Evolutionary conservation across 30 jellyfish, hydroid and myxozoan genomes (phyloP).

Genomic region (Pseudorhiza aurosa): DNA sequence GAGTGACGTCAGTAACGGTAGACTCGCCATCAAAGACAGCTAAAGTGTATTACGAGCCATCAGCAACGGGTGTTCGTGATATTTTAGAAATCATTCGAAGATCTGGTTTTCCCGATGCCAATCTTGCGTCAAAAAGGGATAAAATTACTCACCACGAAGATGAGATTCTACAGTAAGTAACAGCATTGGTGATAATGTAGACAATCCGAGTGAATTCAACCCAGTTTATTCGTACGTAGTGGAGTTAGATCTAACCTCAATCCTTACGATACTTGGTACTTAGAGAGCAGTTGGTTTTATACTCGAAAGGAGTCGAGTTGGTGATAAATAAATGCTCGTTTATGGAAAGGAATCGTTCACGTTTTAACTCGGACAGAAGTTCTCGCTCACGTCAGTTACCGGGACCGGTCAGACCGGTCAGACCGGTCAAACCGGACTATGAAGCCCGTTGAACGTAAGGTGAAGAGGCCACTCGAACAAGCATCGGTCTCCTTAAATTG

Average conservation of each 20-base stretch:
- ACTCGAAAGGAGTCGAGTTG: background rate
- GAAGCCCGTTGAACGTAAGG: too few relatives aligned
- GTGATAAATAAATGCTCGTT: too few relatives aligned
- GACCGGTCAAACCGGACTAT: too few relatives aligned
- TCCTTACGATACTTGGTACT: too few relatives aligned
- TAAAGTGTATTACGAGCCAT: slow-evolving; percentile 69
- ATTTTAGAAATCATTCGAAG: slow-evolving; percentile 51
- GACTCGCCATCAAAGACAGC: slow-evolving; percentile 41
- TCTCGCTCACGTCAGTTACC: too few relatives aligned
- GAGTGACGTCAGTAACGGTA: slow-evolving; percentile 38
- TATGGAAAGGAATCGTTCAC: too few relatives aligned
- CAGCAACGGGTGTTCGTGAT: slow-evolving; percentile 85
- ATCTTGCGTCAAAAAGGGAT: slow-evolving; percentile 13
- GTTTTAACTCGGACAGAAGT: too few relatives aligned
- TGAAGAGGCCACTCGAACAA: too few relatives aligned
- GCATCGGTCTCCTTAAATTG: too few relatives aligned
- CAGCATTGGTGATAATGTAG: background rate
- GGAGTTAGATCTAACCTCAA: too few relatives aligned
- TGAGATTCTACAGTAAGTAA: slow-evolving; percentile 54
- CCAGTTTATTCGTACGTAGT: too few relatives aligned
- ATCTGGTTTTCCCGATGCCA: slow-evolving; percentile 72
- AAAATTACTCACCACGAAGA: slow-evolving; percentile 28
- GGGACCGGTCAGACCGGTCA: too few relatives aligned
- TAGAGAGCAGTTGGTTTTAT: background rate
- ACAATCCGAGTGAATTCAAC: background rate